phyloP scores from a whole-genome alignment of 1,140 invertebrate species.

The Diorhabda carinulata region DNA sequence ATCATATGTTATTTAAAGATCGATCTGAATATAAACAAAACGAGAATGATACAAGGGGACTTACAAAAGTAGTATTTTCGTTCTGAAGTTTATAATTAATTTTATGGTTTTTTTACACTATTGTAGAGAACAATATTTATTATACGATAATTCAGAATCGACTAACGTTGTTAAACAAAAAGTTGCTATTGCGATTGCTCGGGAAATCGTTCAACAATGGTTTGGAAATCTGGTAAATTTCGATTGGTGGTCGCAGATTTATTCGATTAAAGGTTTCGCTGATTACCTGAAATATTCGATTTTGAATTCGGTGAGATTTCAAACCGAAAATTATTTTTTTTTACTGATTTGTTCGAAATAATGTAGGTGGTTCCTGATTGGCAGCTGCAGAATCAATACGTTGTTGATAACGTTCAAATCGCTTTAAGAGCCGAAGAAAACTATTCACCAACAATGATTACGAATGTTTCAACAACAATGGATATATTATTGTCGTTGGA shows the following conservation, averaged over 20 bases:
- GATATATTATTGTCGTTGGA: slow-evolving; percentile 29
- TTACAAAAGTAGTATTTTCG: background rate
- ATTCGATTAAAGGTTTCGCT: slow-evolving; percentile 54
- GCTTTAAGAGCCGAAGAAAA: slow-evolving; percentile 38
- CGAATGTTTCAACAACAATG: slow-evolving; percentile 32
- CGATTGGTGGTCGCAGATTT: slow-evolving; percentile 50
- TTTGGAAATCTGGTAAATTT: slow-evolving; percentile 67
- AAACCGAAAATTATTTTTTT: slow-evolving; percentile 47
- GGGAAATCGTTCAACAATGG: slow-evolving; percentile 66
- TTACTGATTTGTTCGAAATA: slow-evolving; percentile 39
- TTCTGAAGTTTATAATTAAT: background rate
- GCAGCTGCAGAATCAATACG: slow-evolving; percentile 43
- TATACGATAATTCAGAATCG: slow-evolving; percentile 65
- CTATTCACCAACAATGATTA: slow-evolving; percentile 42
- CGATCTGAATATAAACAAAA: too few relatives aligned
- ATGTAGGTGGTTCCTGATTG: slow-evolving; percentile 25
- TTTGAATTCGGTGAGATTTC: slow-evolving; percentile 19
- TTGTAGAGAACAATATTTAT: slow-evolving; percentile 65
- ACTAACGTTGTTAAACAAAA: slow-evolving; percentile 55
- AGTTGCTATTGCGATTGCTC: slow-evolving; percentile 53
- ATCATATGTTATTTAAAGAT: background rate
- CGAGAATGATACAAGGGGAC: too few relatives aligned
- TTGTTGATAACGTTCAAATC: slow-evolving; percentile 49
- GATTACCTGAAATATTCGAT: slow-evolving; percentile 46
- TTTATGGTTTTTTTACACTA: background rate